Percentiles rank a stretch among this genome's conserved stretches.
Evolutionary conservation across 2,797 vertebrate species (phyloP).

Genomic region (Cossypha caffra): DNA sequence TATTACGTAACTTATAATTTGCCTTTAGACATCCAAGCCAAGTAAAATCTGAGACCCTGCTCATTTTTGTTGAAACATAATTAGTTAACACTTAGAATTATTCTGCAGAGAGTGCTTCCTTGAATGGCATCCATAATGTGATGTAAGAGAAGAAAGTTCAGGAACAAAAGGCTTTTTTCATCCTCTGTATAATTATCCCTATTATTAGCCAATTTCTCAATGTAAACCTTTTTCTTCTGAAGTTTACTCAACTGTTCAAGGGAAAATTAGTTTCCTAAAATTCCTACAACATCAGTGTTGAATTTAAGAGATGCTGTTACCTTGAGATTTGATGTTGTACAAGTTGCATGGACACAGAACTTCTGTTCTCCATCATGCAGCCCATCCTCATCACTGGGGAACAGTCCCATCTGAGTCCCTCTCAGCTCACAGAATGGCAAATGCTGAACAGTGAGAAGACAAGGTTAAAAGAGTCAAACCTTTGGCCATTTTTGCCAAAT

Average conservation of each 20-base stretch:
- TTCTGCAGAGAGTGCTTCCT: background rate
- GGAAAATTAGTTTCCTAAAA: background rate
- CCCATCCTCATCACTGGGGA: background rate
- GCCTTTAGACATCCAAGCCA: constrained; percentile 24
- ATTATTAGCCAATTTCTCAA: background rate
- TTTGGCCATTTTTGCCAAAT: background rate
- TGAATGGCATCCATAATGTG: background rate
- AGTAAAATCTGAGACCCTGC: background rate
- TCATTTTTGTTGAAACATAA: background rate
- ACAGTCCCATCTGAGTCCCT: background rate
- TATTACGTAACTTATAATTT: background rate
- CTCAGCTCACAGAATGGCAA: background rate
- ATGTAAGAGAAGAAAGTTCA: background rate
- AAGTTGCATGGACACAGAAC: fast-evolving
- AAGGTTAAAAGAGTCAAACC: background rate
- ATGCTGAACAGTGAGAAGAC: background rate
- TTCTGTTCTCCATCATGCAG: background rate
- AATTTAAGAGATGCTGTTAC: background rate
- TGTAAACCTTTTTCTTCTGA: background rate
- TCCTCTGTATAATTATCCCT: background rate
- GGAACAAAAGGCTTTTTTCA: background rate
- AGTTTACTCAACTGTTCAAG: background rate
- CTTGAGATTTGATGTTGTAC: background rate
- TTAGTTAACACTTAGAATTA: constrained; percentile 9
- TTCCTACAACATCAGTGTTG: background rate